Conservation (phyloP, 1,140 invertebrate genomes). For the Macrobrachium rosenbergii region DNA sequence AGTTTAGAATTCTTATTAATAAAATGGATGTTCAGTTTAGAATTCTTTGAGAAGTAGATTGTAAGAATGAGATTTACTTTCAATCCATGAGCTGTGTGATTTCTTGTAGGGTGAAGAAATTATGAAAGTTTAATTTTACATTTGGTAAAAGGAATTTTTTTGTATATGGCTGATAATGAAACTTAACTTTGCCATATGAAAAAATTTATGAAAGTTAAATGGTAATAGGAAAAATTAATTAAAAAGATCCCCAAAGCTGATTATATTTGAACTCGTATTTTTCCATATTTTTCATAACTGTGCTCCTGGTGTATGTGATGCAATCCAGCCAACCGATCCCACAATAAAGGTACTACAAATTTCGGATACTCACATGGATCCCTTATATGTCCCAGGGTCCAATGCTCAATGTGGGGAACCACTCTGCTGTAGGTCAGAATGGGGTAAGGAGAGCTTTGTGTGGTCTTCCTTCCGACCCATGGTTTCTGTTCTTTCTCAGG, state of each 20-base stretch:
- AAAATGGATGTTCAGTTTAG: too few species aligned
- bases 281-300: neutral
- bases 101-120: too few species aligned
- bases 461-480: neutral
- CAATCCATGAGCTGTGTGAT: too few species aligned
- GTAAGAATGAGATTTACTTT: too few species aligned
- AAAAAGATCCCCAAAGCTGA: neutral
- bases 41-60: too few species aligned
- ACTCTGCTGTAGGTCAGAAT: conserved; percentile 80
- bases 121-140: too few species aligned
- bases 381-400: conserved; percentile 77
- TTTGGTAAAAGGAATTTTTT: too few species aligned
- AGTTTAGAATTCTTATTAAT: too few species aligned
- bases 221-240: too few species aligned
- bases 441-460: conserved; percentile 67
- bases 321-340: neutral
- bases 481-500: neutral
- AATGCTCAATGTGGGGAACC: conserved; percentile 81
- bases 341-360: conserved; percentile 78
- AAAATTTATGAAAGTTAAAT: too few species aligned
- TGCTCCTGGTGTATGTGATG: neutral
- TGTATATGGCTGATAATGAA: too few species aligned
- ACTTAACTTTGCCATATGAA: too few species aligned
- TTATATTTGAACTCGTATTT: neutral
- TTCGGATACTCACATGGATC: conserved; percentile 86